phyloP scores from a whole-genome alignment of 64 coral and sea anemone species.

The Pocillopora verrucosa region DNA sequence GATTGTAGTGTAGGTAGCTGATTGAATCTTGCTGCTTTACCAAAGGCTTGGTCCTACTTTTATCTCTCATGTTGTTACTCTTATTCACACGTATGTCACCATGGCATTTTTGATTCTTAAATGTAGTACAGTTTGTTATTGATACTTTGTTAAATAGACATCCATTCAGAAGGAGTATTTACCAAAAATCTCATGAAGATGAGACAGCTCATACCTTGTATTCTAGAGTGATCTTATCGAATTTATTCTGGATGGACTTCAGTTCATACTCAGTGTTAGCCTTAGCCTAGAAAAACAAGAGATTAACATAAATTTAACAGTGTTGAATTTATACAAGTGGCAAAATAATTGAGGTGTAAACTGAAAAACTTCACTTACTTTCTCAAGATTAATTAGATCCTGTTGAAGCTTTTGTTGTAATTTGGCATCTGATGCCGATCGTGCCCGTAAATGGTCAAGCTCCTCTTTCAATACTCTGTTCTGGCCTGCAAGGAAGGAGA shows the following conservation, averaged over 20 bases:
- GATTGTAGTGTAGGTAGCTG: too few relatives aligned
- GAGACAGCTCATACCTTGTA: constrained; percentile 59
- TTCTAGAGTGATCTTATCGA: constrained; percentile 79
- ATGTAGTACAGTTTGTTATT: too few relatives aligned
- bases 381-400: constrained; percentile 89
- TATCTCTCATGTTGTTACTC: too few relatives aligned
- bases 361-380: constrained; percentile 28
- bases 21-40: too few relatives aligned
- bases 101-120: too few relatives aligned
- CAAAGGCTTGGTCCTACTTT: too few relatives aligned
- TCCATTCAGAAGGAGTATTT: too few relatives aligned
- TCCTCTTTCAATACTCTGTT: constrained; percentile 77
- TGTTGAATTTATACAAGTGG: background rate
- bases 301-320: background rate
- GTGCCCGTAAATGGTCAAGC: constrained; percentile 68
- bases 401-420: constrained; percentile 92
- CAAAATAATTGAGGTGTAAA: background rate
- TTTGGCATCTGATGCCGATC: constrained; percentile 63
- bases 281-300: constrained; percentile 62
- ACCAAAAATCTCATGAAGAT: background rate
- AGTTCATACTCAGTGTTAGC: constrained; percentile 93
- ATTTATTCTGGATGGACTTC: constrained; percentile 82
- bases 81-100: too few relatives aligned
- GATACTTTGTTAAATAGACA: too few relatives aligned
- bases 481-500: constrained; percentile 60